Conservation (phyloP, 2,797 vertebrate species). For the Ctenopoma kingsleyae region DNA sequence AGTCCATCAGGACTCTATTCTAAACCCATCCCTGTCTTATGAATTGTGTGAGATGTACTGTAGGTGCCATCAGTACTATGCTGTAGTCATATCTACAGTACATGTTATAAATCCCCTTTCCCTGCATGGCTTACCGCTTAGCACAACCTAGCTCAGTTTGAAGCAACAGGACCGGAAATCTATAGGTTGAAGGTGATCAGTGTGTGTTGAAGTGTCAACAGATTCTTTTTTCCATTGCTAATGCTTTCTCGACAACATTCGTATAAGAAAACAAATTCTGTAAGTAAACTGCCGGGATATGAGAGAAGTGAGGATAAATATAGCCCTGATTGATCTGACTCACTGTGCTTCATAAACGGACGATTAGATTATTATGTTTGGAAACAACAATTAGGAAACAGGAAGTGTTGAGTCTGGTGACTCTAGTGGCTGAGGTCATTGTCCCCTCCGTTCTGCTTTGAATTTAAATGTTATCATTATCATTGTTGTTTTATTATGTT, state of each 20-base stretch:
- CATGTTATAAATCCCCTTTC: too few relatives aligned
- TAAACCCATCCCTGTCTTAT: too few relatives aligned
- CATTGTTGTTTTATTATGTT: not conserved
- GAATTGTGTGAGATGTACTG: too few relatives aligned
- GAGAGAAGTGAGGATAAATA: slow-evolving; percentile 47
- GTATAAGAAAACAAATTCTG: slow-evolving; percentile 3
- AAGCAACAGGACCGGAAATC: slow-evolving; percentile 11
- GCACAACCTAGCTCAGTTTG: not conserved
- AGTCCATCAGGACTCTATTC: too few relatives aligned
- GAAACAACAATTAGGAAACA: slow-evolving; percentile 53
- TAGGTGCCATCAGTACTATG: too few relatives aligned
- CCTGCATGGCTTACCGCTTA: not conserved
- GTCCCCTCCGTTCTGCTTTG: not conserved
- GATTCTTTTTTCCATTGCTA: not conserved
- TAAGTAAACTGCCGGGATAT: slow-evolving; percentile 18
- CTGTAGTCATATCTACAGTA: too few relatives aligned
- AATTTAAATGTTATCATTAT: not conserved
- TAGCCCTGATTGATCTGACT: slow-evolving; percentile 26
- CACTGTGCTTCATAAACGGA: slow-evolving; percentile 43
- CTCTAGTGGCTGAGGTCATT: slow-evolving; percentile 13
- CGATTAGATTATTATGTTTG: slow-evolving; percentile 60
- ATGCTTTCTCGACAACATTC: not conserved
- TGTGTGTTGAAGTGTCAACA: not conserved
- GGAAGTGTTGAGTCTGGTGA: slow-evolving; percentile 48
- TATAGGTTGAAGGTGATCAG: not conserved